Evolutionary conservation across 2,797 vertebrate species (phyloP).

Genomic region (Scyliorhinus canicula): DNA sequence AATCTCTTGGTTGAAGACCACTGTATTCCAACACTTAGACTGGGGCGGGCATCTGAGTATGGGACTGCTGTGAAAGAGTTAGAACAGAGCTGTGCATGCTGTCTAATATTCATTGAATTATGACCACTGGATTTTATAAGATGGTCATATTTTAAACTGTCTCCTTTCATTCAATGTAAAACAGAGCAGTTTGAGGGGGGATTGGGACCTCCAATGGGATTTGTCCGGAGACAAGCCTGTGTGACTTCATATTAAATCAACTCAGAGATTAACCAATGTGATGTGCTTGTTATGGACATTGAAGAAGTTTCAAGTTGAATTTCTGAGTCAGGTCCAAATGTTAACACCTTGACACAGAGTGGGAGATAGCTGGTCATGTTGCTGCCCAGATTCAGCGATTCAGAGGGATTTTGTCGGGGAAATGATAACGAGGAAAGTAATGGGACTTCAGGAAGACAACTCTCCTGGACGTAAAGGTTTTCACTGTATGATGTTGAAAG

Average conservation of each 20-base stretch:
- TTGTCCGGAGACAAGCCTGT: background rate
- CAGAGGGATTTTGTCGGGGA: background rate
- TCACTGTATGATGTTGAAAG: too few relatives aligned
- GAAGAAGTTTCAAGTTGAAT: background rate
- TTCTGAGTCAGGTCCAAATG: background rate
- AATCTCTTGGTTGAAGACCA: background rate
- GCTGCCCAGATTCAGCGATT: background rate
- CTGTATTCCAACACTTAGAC: background rate
- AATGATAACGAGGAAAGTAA: too few relatives aligned
- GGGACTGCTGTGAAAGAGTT: background rate
- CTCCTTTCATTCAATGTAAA: background rate
- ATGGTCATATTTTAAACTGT: background rate
- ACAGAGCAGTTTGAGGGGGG: too few relatives aligned
- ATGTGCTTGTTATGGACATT: background rate
- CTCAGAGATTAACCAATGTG: background rate
- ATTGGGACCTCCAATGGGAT: background rate
- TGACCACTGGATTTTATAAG: background rate
- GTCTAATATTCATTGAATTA: background rate
- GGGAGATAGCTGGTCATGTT: background rate
- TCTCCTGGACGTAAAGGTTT: too few relatives aligned
- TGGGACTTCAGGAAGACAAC: too few relatives aligned
- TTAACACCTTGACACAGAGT: background rate
- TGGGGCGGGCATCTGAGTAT: background rate
- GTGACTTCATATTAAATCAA: background rate
- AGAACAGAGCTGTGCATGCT: background rate